phyloP scores from a whole-genome alignment of 1,140 invertebrate genomes.

The Brachionus sp. region DNA sequence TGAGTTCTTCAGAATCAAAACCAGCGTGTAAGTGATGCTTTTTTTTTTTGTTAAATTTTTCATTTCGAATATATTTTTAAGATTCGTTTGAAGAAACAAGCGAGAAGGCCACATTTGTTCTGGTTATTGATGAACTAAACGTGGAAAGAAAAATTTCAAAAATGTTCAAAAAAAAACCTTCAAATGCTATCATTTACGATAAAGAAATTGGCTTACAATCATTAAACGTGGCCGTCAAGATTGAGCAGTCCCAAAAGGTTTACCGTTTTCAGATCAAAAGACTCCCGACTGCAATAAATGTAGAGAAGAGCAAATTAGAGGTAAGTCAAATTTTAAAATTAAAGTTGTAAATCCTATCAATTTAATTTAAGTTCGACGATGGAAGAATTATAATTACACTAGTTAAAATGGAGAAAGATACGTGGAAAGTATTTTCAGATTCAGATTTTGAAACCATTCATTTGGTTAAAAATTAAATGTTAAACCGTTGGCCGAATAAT shows the following conservation, averaged over 20 bases:
- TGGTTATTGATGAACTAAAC: slow-evolving; percentile 34
- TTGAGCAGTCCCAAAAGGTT: neutral
- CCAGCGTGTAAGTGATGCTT: slow-evolving; percentile 8
- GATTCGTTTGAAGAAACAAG: slow-evolving; percentile 22
- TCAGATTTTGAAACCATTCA: slow-evolving; percentile 29
- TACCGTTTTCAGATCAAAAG: slow-evolving; percentile 34
- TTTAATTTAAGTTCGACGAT: slow-evolving; percentile 12
- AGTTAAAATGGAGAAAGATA: neutral
- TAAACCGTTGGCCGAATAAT: neutral
- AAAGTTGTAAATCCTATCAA: neutral
- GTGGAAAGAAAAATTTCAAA: neutral
- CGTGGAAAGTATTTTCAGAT: slow-evolving; percentile 21
- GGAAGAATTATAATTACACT: neutral
- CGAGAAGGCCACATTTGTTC: neutral
- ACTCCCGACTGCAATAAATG: neutral
- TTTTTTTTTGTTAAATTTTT: neutral
- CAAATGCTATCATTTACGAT: neutral
- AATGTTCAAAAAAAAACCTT: neutral
- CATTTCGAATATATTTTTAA: neutral
- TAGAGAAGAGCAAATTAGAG: slow-evolving; percentile 23
- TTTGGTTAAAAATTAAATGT: slow-evolving; percentile 20
- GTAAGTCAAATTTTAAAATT: neutral
- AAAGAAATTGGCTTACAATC: neutral
- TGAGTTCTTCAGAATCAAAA: neutral
- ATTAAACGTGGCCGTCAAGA: neutral